These are phyloP conservation scores for Arizona elegans DNA, from an alignment of 2,113 vertebrate species.

Conservation along the genomic window DNA sequence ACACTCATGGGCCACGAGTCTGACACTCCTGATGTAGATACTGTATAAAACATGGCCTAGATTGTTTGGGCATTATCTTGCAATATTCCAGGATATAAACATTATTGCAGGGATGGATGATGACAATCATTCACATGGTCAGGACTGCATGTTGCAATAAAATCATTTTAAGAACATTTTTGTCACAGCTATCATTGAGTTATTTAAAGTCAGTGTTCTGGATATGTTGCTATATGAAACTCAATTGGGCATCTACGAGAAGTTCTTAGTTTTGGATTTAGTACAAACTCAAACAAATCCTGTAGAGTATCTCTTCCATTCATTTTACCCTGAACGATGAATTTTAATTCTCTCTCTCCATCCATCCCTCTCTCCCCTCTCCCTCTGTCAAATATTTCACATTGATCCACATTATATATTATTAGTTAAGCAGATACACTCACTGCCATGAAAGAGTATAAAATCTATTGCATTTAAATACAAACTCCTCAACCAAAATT, in stretches of 20 bases:
- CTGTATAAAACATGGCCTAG: background rate
- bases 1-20: too few relatives aligned
- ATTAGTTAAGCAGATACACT: background rate
- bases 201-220: background rate
- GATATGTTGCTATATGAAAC: background rate
- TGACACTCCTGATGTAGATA: background rate
- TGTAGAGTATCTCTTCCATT: background rate
- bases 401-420: background rate
- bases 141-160: background rate
- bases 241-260: background rate
- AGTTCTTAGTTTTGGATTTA: background rate
- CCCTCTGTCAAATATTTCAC: background rate
- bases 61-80: background rate
- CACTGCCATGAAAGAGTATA: background rate
- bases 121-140: background rate
- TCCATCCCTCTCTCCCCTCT: too few relatives aligned
- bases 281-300: background rate
- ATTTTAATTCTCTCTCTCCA: background rate
- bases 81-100: background rate
- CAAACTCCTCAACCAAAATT: background rate
- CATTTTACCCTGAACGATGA: background rate
- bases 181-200: background rate
- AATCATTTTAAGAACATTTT: background rate
- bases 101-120: background rate
- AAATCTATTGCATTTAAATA: constrained; percentile 20